A percentile compares a stretch with the other conserved stretches of the same genome.
Conservation (phyloP, 2,888 invertebrate species). For the Sarcophaga caerulescens region DNA sequence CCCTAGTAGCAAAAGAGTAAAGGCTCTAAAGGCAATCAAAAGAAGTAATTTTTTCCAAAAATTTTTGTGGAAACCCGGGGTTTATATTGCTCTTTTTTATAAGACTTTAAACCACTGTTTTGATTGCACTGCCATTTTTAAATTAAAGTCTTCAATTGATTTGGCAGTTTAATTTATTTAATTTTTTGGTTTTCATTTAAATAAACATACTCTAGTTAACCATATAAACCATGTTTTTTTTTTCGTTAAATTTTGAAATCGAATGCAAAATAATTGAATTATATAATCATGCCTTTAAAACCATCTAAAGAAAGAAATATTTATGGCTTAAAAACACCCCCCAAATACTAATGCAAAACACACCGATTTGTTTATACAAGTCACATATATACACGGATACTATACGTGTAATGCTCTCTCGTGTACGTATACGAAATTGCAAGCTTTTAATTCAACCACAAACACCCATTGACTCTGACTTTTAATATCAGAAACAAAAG, state of each 20-base stretch:
- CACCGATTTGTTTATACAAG: constrained; percentile 23
- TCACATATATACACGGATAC: constrained; percentile 68
- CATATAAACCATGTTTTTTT: constrained; percentile 15
- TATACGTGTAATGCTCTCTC: constrained; percentile 66
- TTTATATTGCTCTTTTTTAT: no score
- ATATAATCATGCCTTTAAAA: constrained; percentile 57
- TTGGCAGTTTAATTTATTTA: no score
- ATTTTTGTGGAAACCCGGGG: no score
- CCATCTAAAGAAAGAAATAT: constrained; percentile 17
- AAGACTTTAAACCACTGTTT: no score
- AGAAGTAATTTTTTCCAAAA: no score
- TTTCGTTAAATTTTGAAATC: constrained; percentile 28
- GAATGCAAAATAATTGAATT: constrained; percentile 47
- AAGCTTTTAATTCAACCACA: constrained; percentile 60
- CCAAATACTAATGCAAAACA: constrained; percentile 8
- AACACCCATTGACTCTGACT: constrained; percentile 46
- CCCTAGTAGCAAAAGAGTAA: no score
- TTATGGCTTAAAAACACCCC: background rate
- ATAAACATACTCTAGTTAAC: constrained; percentile 22
- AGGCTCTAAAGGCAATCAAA: no score
- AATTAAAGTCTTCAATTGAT: no score
- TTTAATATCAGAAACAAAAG: constrained; percentile 56
- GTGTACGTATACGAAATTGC: constrained; percentile 66
- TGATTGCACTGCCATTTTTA: no score
- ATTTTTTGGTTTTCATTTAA: background rate